Evolutionary conservation across 2,888 invertebrate species (phyloP).

Genomic region (Linyphia triangularis): DNA sequence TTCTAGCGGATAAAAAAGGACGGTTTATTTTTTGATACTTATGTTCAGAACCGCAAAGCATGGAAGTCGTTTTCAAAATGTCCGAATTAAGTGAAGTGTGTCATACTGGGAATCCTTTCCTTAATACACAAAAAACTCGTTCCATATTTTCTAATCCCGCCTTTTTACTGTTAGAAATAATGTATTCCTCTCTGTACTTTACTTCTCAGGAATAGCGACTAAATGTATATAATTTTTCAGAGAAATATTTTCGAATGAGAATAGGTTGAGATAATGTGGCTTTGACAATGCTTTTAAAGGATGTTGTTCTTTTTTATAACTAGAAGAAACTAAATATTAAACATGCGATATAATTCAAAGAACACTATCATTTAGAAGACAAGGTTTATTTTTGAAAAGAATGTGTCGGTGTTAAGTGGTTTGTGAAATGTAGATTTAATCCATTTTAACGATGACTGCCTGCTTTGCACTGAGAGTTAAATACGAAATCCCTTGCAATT

Average conservation of each 20-base stretch:
- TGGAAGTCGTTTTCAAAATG: constrained; percentile 4
- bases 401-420: no score
- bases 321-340: not conserved
- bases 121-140: not conserved
- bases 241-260: not conserved
- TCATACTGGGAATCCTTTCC: not conserved
- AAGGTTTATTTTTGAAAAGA: not conserved
- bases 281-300: not conserved
- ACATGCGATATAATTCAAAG: not conserved
- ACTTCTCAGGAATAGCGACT: not conserved
- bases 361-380: not conserved
- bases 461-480: no score
- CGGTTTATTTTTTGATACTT: not conserved
- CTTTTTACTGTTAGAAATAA: not conserved
- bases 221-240: not conserved
- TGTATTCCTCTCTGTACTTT: not conserved
- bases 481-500: no score
- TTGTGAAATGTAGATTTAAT: no score
- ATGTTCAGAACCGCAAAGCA: not conserved
- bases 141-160: not conserved
- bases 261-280: not conserved
- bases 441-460: no score
- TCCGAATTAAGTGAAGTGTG: not conserved
- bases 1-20: not conserved
- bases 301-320: no score